phyloP scores from a whole-genome alignment of 2,113 vertebrate genomes.

The Nannobrachium achirus region DNA sequence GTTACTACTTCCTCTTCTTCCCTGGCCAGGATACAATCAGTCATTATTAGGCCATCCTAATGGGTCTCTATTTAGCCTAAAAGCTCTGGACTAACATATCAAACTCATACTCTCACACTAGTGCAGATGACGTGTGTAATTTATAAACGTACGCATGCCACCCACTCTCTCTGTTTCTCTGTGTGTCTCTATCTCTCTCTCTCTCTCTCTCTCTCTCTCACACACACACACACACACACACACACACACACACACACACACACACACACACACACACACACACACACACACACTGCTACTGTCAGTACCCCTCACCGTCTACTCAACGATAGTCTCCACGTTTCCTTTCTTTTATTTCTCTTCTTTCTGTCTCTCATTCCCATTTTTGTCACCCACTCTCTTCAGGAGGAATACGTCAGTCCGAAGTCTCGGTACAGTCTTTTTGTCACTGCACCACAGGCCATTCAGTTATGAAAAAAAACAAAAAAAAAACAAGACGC shows the following conservation, averaged over 20 bases:
- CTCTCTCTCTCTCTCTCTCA: too few species aligned
- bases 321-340: too few species aligned
- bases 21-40: background rate
- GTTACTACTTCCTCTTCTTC: slow-evolving; percentile 1
- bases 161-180: background rate
- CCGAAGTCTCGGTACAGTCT: too few species aligned
- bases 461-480: too few species aligned
- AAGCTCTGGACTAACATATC: background rate
- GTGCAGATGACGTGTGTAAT: background rate
- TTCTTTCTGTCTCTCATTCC: too few species aligned
- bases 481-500: too few species aligned
- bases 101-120: background rate
- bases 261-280: slow-evolving; percentile 7
- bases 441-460: too few species aligned
- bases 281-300: background rate
- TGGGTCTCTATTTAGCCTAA: background rate
- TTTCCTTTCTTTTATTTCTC: too few species aligned
- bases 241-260: slow-evolving; percentile 1
- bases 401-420: too few species aligned
- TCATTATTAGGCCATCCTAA: slow-evolving; percentile 1
- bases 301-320: too few species aligned
- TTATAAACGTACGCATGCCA: background rate
- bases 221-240: background rate
- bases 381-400: too few species aligned
- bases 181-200: background rate